Base-by-base conservation (phyloP, 2,797 vertebrate species). In the Betta splendens region DNA sequence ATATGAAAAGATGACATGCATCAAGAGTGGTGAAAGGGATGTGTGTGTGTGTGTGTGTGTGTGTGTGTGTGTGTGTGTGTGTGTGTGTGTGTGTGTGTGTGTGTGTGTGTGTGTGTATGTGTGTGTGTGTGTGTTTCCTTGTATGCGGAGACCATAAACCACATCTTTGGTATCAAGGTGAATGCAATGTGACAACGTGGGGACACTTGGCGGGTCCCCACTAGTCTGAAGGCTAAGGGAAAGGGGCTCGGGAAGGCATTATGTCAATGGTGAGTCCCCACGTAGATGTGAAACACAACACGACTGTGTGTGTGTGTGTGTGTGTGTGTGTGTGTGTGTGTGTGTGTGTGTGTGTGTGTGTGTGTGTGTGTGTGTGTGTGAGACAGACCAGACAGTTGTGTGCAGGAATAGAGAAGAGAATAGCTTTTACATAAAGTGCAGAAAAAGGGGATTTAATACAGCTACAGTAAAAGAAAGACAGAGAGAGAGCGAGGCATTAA, bases 1-100 rank as follows among this genome's bases (percentile, higher is more conserved):
- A 83, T 84, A 81, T 84, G 69, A 85, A 85, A 77, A 78, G 78
- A 80, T 74, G 79, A 79, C 83, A 80, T 31, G 66, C 70, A 48
- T 81, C 75, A 76, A 68, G 64, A 79, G 63, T 72, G 67, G 43
- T 73, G 74, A 70, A 63, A 79, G 66, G 32, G 16, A 62, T 64
- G 29, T 48, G 45, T 38, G 44, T 45, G 16, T 20, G 26, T 22
- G 28, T 32, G 32, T 7, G 9, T 9, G 25, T 29, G 28, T 29
- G 9, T 33, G 40, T 31, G 45, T 29, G 47, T 39, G 32, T 25
- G 51, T 49, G 55, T 40, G 50, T 54, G 33, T 2, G n/a, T n/a
- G n/a, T n/a, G n/a, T n/a, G n/a, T n/a, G n/a, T n/a, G n/a, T n/a
- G n/a, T n/a, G n/a, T n/a, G n/a, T n/a, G n/a, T n/a, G n/a, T n/a